Evolutionary conservation across 2,113 vertebrate species (phyloP), one percentile per base, ranked within the genome.

Genomic region (Anser cygnoides): DNA sequence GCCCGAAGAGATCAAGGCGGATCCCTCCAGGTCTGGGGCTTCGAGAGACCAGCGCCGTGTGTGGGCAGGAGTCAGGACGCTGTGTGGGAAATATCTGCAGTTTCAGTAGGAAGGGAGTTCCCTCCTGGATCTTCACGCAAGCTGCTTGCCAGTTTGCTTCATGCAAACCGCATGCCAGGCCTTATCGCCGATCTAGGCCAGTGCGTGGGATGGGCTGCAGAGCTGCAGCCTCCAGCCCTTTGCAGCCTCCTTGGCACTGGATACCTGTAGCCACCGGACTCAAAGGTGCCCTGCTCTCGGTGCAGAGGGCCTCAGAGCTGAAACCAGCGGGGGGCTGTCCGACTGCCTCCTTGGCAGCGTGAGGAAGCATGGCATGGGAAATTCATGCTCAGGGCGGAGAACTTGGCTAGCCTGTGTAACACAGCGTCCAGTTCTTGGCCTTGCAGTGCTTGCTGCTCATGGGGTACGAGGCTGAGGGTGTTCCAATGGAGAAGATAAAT

Each of bases 21-120:
- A 92, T 91, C 71, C 84, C 71, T 91, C 59, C 91, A 96, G 89
- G 82, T 96, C 95, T 87, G 77, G 66, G n/a, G 72, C 88, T 93
- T 83, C 77, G 80, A 93, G 77, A 92, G 75, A 91, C 61, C 71
- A 85, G 6, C 92, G 1, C 82, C 0, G 67, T 88, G 94, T 94
- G 93, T 95, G 93, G 95, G 93, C 93, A 95, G 78, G 91, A 89
- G 59, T 79, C n/a, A 61, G 62, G 93, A 94, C 0, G 3, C 87
- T 83, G 62, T 54, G 81, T 90, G 94, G 84, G 93, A 91, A 95
- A 90, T 87, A 76, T 85, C 37, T 92, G 71, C 73, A 67, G 44
- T 92, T 96, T 89, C 74, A 78, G 71, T 67, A 79, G 55, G 65
- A 77, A 66, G 71, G 86, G 84, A 95, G 77, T 87, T 96, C 81